phyloP scores from a whole-genome alignment of 23 tunicate species.

The Ascidia mentula region DNA sequence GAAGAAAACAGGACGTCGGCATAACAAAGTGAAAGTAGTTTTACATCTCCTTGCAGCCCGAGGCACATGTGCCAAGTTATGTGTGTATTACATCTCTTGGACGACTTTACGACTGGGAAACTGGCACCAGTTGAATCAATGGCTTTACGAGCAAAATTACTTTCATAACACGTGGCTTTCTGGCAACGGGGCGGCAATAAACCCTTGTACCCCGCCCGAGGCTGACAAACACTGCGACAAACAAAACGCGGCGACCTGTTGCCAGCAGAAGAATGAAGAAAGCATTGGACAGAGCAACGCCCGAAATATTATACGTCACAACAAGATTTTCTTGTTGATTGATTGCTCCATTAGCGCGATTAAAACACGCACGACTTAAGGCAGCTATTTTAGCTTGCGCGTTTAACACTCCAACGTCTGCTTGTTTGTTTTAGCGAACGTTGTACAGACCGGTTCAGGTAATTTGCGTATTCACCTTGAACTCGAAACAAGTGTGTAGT shows the following conservation, averaged over 20 bases:
- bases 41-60: too few relatives aligned
- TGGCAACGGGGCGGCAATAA: background rate
- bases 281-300: background rate
- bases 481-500: too few relatives aligned
- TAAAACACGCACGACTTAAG: background rate
- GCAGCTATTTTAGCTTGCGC: too few relatives aligned
- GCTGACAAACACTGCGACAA: background rate
- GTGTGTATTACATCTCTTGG: too few relatives aligned
- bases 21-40: too few relatives aligned
- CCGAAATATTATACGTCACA: background rate
- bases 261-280: too few relatives aligned
- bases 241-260: background rate
- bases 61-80: too few relatives aligned
- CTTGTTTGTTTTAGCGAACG: too few relatives aligned
- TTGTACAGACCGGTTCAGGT: too few relatives aligned
- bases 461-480: too few relatives aligned
- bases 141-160: background rate
- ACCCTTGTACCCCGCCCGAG: background rate
- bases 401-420: too few relatives aligned
- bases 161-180: background rate
- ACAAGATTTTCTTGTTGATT: background rate
- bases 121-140: background rate
- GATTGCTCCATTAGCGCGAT: slow-evolving; percentile 4
- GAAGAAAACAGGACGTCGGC: too few relatives aligned
- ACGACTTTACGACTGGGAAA: background rate